A percentile compares a stretch with the other conserved stretches of the same genome.
Conservation (phyloP, 2,888 invertebrate genomes). For the Therioaphis trifolii region DNA sequence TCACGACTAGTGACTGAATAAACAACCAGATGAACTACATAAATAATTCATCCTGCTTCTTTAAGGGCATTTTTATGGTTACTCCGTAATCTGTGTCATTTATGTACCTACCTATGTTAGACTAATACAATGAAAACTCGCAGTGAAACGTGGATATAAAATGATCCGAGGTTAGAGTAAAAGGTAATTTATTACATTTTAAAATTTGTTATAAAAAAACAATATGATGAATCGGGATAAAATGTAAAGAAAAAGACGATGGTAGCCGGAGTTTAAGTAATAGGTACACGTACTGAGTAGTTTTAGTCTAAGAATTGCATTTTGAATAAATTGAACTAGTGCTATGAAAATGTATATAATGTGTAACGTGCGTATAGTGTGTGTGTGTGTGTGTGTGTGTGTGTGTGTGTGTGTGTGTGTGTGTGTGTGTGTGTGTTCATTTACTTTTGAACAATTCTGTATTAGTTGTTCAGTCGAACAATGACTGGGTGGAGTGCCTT, state of each 20-base stretch:
- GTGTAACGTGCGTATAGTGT: no score
- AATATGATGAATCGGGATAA: conserved; percentile 18
- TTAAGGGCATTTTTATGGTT: conserved; percentile 1
- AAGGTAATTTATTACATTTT: conserved; percentile 31
- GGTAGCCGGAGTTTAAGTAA: neutral
- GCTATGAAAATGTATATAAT: no score
- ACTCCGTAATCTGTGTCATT: neutral
- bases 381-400: neutral
- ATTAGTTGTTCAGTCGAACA: conserved; percentile 66
- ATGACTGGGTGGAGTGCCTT: conserved; percentile 66
- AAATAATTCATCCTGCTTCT: neutral
- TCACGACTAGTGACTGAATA: neutral
- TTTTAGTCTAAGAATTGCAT: neutral
- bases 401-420: neutral
- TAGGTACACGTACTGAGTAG: no score
- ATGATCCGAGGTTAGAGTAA: neutral
- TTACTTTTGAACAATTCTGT: conserved; percentile 63
- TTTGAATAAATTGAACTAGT: neutral
- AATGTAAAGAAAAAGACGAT: neutral
- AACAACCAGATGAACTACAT: neutral
- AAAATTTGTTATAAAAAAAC: conserved; percentile 24
- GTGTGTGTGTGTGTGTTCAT: neutral
- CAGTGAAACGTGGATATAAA: conserved; percentile 4
- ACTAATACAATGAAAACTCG: conserved; percentile 11
- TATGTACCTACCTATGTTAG: neutral